Evolutionary conservation across 2,113 vertebrate species (phyloP), one percentile per base, ranked within the genome.

Genomic region (Grallaria varia): DNA sequence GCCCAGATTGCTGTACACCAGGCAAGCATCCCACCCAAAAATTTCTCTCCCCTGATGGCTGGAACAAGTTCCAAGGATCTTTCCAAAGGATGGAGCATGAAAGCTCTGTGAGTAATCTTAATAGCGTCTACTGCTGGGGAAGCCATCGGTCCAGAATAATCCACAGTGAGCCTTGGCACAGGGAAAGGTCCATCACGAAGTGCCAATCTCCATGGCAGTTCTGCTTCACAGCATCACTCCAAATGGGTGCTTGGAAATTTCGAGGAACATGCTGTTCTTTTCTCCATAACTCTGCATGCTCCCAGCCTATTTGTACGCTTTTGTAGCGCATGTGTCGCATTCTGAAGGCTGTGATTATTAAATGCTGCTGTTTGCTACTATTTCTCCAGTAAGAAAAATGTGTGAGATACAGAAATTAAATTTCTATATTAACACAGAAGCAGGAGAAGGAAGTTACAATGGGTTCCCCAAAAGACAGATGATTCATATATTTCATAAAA

Each of bases 401-500:
- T 0, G 5, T 21, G 47, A 93, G 90, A 96, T 92, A 93, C 30
- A 96, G 79, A 93, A 96, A 96, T 96, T 75, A 92, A 64, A 90
- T 69, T 5, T 13, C 79, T 90, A 58, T 82, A 84, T 94, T 94
- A 84, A 84, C 73, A 59, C 24, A 75, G 67, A 83, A 90, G 64
- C 73, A 31, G 42, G 53, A 94, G 75, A 95, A 90, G 56, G 89
- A 93, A 93, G 83, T 49, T 87, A 72, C 52, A 78, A 39, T 6
- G 4, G 52, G 44, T 53, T 93, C 73, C 90, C 90, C 88, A 75
- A 93, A 95, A 96, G 93, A 94, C 60, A 89, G 52, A 92, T 94
- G 92, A 96, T 95, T 96, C 96, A 92, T 94, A 60, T 50, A 81
- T 88, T 94, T 97, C 86, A 96, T 95, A 78, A 92, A 88, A 94